Evolutionary conservation across 2,888 invertebrate species (phyloP).

Genomic region (Dasypogon diadema): DNA sequence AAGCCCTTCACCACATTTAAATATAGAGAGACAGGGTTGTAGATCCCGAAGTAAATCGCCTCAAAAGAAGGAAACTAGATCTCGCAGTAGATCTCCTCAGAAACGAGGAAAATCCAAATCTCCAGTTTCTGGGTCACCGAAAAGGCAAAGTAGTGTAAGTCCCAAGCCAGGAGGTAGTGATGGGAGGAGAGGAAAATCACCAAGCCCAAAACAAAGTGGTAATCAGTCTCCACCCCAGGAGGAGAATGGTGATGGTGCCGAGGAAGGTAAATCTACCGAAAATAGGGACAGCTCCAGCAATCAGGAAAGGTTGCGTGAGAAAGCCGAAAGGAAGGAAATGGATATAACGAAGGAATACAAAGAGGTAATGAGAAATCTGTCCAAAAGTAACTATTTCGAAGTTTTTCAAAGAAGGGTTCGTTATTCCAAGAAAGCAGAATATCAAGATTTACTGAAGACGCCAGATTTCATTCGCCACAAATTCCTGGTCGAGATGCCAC

Average conservation of each 20-base stretch:
- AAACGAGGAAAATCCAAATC: background rate
- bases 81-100: background rate
- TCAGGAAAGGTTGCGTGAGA: slow-evolving; percentile 34
- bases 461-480: slow-evolving; percentile 76
- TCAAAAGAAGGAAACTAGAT: background rate
- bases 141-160: too few species aligned
- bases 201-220: too few species aligned
- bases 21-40: background rate
- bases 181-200: too few species aligned
- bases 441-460: slow-evolving; percentile 69
- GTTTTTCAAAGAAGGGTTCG: slow-evolving; percentile 62
- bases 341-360: slow-evolving; percentile 60
- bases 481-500: slow-evolving; percentile 88
- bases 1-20: background rate
- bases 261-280: background rate
- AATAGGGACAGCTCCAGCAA: background rate
- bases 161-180: too few species aligned
- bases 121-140: slow-evolving; percentile 19
- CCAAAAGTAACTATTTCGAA: slow-evolving; percentile 63
- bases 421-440: slow-evolving; percentile 64
- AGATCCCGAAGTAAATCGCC: background rate
- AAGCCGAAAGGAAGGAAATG: slow-evolving; percentile 58
- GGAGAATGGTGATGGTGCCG: background rate
- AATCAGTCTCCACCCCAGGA: too few species aligned
- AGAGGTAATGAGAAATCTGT: slow-evolving; percentile 62